These are phyloP conservation scores for Stigmatopora argus DNA, from an alignment of 2,113 vertebrate species.

Conservation along the genomic window DNA sequence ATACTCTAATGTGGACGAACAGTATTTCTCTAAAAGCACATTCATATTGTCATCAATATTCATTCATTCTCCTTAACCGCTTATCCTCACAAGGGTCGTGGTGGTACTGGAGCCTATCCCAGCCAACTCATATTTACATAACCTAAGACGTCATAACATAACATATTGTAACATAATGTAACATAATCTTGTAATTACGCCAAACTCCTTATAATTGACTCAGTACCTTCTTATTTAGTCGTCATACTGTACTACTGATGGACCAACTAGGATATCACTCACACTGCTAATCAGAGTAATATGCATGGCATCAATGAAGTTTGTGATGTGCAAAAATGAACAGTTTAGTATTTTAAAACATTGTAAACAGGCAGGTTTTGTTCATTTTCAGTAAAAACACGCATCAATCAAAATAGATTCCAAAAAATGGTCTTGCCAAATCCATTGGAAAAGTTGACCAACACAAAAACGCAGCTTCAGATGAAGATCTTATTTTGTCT, in stretches of 20 bases:
- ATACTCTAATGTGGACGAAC: background rate
- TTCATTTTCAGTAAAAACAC: background rate
- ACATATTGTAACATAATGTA: background rate
- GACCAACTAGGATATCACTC: background rate
- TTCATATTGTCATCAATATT: background rate
- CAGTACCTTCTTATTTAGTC: background rate
- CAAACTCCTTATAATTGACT: background rate
- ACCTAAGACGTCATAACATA: background rate
- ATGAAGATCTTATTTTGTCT: constrained; percentile 14
- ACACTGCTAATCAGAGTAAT: background rate
- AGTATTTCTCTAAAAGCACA: background rate
- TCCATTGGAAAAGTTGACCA: background rate
- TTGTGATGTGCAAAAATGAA: background rate
- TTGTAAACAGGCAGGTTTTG: background rate
- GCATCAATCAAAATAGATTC: background rate
- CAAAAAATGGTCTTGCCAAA: background rate
- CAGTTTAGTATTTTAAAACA: background rate
- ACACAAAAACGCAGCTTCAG: background rate
- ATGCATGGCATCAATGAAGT: background rate
- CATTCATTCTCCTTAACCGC: too few relatives aligned
- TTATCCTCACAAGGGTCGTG: too few relatives aligned
- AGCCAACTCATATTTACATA: too few relatives aligned
- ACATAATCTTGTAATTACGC: background rate
- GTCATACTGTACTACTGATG: background rate
- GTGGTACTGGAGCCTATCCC: background rate